Percentiles rank a stretch among this genome's conserved stretches.
Conservation (phyloP, 1,140 invertebrate species). For the Periplaneta americana region DNA sequence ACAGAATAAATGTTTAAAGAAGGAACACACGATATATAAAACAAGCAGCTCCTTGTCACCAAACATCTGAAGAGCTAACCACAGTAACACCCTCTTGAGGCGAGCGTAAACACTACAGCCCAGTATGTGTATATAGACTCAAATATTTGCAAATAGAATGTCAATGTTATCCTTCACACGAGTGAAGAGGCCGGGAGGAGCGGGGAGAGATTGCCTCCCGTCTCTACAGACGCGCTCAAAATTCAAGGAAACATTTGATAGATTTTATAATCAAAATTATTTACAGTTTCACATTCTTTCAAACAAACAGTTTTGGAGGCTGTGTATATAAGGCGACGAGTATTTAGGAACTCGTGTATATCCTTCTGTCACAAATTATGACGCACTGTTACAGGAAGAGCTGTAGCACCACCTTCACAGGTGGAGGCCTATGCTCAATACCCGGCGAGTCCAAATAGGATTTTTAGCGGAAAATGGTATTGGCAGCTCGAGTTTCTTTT, state of each 20-base stretch:
- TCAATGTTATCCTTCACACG: not conserved
- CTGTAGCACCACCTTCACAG: too few relatives aligned
- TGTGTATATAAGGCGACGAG: too few relatives aligned
- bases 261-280: too few relatives aligned
- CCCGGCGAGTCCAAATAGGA: too few relatives aligned
- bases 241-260: not conserved
- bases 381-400: too few relatives aligned
- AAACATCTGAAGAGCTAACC: not conserved
- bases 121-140: not conserved
- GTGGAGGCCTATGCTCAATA: too few relatives aligned
- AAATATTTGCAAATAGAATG: not conserved
- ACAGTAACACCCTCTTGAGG: not conserved
- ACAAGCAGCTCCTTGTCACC: not conserved
- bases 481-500: too few relatives aligned
- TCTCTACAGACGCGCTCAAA: not conserved
- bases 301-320: too few relatives aligned
- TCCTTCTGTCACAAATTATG: too few relatives aligned
- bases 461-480: too few relatives aligned
- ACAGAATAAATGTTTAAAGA: not conserved
- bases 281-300: too few relatives aligned
- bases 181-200: not conserved
- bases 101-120: not conserved
- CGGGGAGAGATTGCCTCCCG: not conserved
- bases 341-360: too few relatives aligned
- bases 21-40: not conserved